These are phyloP conservation scores for Heliocidaris erythrogramma DNA, from an alignment of 35 echinoderm and acorn worm genomes.

Conservation along the genomic window DNA sequence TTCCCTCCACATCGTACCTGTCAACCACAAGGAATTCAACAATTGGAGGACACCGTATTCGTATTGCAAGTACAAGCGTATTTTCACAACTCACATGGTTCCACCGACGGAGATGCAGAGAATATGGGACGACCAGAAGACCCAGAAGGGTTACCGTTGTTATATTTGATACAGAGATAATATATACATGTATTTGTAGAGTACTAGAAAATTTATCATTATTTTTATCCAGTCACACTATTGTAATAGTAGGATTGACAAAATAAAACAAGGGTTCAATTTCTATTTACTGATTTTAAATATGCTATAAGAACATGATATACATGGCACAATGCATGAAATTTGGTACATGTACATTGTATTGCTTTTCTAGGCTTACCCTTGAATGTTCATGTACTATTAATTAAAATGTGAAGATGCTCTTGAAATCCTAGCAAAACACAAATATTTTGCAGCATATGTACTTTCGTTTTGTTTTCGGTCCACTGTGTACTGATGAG, in stretches of 20 bases:
- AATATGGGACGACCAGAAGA: slow-evolving; percentile 91
- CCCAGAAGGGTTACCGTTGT: slow-evolving; percentile 46
- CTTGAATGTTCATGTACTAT: no score
- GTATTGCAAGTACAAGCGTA: slow-evolving; percentile 80
- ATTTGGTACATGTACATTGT: no score
- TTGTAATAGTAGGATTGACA: background rate
- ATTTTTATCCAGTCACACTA: background rate
- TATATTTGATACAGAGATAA: background rate
- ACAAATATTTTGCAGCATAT: no score
- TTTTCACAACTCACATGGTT: slow-evolving; percentile 97
- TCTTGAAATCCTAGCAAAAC: no score
- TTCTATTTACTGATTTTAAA: background rate
- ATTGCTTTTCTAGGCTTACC: no score
- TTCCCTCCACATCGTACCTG: slow-evolving; percentile 69
- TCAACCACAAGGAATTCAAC: slow-evolving; percentile 82
- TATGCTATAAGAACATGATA: background rate
- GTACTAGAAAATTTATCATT: background rate
- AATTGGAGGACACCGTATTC: slow-evolving; percentile 93
- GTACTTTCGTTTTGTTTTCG: no score
- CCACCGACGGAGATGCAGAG: slow-evolving; percentile 81
- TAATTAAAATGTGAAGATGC: no score
- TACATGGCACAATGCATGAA: background rate
- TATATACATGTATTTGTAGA: background rate
- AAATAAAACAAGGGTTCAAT: background rate
- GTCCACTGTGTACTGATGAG: no score